A percentile compares a stretch with the other conserved stretches of the same genome.
Conservation (phyloP, 2,888 invertebrate species). For the Phengaris alcon region DNA sequence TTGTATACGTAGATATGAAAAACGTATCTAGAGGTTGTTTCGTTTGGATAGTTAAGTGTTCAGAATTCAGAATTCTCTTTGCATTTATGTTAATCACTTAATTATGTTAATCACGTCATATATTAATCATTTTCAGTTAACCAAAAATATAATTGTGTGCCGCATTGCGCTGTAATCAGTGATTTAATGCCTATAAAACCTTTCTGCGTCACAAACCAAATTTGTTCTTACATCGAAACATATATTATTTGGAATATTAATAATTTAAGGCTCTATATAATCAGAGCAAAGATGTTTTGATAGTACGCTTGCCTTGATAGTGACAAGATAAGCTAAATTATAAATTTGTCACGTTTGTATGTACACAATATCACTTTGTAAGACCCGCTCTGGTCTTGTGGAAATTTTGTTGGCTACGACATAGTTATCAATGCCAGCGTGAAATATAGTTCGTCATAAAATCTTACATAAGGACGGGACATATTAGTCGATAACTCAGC, state of each 20-base stretch:
- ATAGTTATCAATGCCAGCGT: constrained; percentile 17
- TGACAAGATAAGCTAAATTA: constrained; percentile 55
- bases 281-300: constrained; percentile 26
- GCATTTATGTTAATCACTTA: no score
- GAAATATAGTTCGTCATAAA: constrained; percentile 14
- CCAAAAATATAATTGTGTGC: not conserved
- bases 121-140: not conserved
- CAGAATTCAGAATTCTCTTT: no score
- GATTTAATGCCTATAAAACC: constrained; percentile 5
- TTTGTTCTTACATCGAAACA: not conserved
- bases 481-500: not conserved
- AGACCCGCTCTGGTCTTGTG: constrained; percentile 34
- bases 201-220: constrained; percentile 16
- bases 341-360: constrained; percentile 61
- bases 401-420: constrained; percentile 36
- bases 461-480: not conserved
- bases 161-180: not conserved
- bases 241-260: constrained; percentile 10
- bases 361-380: constrained; percentile 42
- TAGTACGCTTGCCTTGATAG: constrained; percentile 57
- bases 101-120: not conserved
- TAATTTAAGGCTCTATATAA: not conserved
- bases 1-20: not conserved
- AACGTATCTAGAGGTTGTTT: not conserved
- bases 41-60: not conserved